Conservation (phyloP, 2,888 invertebrate species). For the Proisotoma minuta region DNA sequence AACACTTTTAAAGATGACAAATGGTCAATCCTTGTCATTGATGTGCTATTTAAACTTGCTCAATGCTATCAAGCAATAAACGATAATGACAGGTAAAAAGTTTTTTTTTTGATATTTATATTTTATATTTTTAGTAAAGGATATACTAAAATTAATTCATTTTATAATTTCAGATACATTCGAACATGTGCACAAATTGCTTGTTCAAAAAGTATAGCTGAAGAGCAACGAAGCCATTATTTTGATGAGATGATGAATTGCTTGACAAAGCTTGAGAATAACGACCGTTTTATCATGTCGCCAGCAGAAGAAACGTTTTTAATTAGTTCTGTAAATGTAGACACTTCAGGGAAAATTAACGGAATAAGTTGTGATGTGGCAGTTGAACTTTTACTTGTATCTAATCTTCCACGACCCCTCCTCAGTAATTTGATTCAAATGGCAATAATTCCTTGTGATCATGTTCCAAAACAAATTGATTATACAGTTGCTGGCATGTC, state of each 20-base stretch:
- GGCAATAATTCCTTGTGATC: slow-evolving; percentile 43
- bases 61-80: slow-evolving; percentile 76
- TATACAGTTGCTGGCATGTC: background rate
- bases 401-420: slow-evolving; percentile 40
- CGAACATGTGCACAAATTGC: slow-evolving; percentile 75
- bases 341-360: slow-evolving; percentile 42
- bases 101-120: no score
- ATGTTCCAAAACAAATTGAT: slow-evolving; percentile 13
- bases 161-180: slow-evolving; percentile 59
- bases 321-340: slow-evolving; percentile 38
- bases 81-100: slow-evolving; percentile 66
- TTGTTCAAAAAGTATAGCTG: slow-evolving; percentile 60
- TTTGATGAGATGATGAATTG: slow-evolving; percentile 74
- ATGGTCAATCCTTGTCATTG: slow-evolving; percentile 77
- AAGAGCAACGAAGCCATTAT: slow-evolving; percentile 68
- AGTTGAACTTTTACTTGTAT: slow-evolving; percentile 33
- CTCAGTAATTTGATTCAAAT: slow-evolving; percentile 38
- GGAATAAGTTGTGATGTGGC: slow-evolving; percentile 39
- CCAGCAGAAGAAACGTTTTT: slow-evolving; percentile 40
- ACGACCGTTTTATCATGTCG: slow-evolving; percentile 34
- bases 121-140: no score
- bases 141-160: no score
- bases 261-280: slow-evolving; percentile 54
- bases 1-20: slow-evolving; percentile 81
- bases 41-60: slow-evolving; percentile 76